Evolutionary conservation across 2,113 vertebrate species (phyloP).

Genomic region (Gadus macrocephalus): DNA sequence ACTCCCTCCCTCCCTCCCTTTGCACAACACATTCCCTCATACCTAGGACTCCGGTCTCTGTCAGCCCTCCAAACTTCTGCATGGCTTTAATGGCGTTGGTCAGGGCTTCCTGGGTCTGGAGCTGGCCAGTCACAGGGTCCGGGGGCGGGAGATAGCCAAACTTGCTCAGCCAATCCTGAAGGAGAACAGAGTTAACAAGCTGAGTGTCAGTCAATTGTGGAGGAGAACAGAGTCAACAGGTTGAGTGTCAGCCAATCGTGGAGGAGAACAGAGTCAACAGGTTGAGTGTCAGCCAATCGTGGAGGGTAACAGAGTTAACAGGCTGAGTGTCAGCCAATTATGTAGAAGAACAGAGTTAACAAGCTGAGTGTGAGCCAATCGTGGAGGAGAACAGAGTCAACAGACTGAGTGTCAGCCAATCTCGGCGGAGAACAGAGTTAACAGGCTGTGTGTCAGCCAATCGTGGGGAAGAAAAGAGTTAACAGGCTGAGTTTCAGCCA

Average conservation of each 20-base stretch:
- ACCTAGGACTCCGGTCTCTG: constrained; percentile 87
- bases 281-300: constrained; percentile 87
- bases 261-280: no score
- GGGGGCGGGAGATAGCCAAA: constrained; percentile 92
- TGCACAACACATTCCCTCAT: constrained; percentile 12
- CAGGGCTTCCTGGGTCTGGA: constrained; percentile 88
- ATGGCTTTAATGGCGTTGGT: constrained; percentile 89
- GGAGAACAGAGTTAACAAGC: constrained; percentile 29
- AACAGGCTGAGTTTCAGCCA: not conserved
- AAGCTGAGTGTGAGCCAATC: constrained; percentile 18
- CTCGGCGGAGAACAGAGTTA: not conserved
- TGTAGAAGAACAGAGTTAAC: no score
- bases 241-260: no score
- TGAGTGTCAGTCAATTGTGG: not conserved
- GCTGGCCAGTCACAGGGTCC: constrained; percentile 80
- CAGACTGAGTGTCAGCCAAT: not conserved
- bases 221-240: no score
- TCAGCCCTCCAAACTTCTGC: constrained; percentile 91
- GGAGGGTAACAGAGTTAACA: constrained; percentile 33
- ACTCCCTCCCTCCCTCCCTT: not conserved
- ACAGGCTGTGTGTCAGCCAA: no score
- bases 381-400: not conserved
- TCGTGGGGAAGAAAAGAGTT: no score
- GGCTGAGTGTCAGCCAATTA: not conserved
- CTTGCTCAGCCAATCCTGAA: constrained; percentile 91